Conservation (phyloP, 1,140 invertebrate genomes). For the Leptopilina clavipes region DNA sequence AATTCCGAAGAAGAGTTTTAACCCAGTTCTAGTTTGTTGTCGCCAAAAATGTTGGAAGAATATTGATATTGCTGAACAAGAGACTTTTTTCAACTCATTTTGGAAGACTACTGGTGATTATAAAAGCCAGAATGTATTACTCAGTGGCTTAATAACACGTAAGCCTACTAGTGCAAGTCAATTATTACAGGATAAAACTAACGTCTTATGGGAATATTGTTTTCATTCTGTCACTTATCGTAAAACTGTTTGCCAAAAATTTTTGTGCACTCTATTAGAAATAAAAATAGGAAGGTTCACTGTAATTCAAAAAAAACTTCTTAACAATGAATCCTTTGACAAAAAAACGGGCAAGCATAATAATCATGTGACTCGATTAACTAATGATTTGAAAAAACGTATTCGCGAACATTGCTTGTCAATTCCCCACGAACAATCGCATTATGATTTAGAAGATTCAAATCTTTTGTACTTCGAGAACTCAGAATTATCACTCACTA, state of each 20-base stretch:
- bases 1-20: no score
- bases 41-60: no score
- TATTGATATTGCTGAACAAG: no score
- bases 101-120: no score
- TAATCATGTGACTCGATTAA: constrained; percentile 14
- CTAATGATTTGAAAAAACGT: background rate
- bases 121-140: no score
- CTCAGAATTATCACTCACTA: background rate
- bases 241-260: background rate
- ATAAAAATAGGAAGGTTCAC: background rate
- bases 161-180: no score
- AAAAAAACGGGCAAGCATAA: constrained; percentile 5
- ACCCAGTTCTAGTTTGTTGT: no score
- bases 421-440: background rate
- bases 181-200: no score
- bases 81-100: no score
- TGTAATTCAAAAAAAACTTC: constrained; percentile 1
- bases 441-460: background rate
- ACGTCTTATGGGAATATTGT: no score
- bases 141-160: no score
- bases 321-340: background rate
- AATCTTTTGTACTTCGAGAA: background rate
- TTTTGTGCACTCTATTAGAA: constrained; percentile 4
- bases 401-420: background rate
- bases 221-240: no score